Conservation (phyloP, 2,888 invertebrate genomes). For the Pristionchus japonicus region DNA sequence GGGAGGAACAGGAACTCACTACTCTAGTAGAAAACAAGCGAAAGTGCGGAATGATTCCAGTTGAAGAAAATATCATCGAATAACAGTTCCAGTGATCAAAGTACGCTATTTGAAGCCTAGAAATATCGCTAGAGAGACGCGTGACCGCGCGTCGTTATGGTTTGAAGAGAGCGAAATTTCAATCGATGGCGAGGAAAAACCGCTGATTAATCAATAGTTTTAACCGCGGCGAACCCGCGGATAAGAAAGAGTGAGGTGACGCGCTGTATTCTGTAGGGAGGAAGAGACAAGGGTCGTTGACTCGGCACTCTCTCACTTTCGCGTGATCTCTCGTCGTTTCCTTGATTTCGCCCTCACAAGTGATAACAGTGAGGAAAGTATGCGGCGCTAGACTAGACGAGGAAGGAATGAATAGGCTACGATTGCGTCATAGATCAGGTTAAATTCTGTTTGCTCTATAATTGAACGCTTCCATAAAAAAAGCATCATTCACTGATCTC, state of each 20-base stretch:
- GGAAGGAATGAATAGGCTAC: too few species aligned
- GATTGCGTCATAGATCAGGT: too few species aligned
- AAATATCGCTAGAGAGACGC: not conserved
- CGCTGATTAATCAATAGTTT: not conserved
- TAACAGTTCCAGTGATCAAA: not conserved
- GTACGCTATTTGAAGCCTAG: not conserved
- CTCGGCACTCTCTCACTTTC: not conserved
- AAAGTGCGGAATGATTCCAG: not conserved
- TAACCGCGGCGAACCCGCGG: not conserved
- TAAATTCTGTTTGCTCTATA: too few species aligned
- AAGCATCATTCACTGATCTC: too few species aligned
- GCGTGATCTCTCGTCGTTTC: not conserved
- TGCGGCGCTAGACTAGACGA: not conserved
- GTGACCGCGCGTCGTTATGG: not conserved
- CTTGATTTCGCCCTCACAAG: not conserved
- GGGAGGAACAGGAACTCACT: not conserved
- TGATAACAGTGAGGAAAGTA: not conserved
- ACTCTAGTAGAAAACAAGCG: not conserved
- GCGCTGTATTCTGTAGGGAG: not conserved
- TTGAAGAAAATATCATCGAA: not conserved
- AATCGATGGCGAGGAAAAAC: not conserved
- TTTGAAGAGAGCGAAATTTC: not conserved
- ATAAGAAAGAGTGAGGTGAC: not conserved
- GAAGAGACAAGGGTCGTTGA: not conserved
- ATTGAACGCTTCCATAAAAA: too few species aligned